phyloP scores from a whole-genome alignment of 2,113 vertebrate species.

The Gadus macrocephalus region DNA sequence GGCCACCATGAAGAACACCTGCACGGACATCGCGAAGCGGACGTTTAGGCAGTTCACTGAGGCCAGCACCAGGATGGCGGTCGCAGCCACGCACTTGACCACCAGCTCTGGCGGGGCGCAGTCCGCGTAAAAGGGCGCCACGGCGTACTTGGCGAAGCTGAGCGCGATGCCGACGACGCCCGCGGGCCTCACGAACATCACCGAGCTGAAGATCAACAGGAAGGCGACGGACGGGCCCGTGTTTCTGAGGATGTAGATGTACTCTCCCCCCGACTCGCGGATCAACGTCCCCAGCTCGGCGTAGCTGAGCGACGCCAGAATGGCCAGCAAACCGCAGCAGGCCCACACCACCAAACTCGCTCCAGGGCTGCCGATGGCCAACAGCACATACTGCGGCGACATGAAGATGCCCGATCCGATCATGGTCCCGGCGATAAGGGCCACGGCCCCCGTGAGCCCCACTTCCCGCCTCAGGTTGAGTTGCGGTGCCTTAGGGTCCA shows the following conservation, averaged over 20 bases:
- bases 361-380: constrained; percentile 76
- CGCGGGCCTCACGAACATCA: constrained; percentile 77
- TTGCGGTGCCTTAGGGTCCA: constrained; percentile 38
- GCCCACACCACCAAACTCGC: constrained; percentile 83
- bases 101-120: constrained; percentile 67
- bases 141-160: constrained; percentile 77
- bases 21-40: constrained; percentile 68
- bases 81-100: constrained; percentile 71
- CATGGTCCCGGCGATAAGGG: constrained; percentile 81
- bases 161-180: constrained; percentile 72
- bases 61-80: constrained; percentile 70
- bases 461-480: constrained; percentile 63
- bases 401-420: constrained; percentile 81
- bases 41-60: constrained; percentile 79
- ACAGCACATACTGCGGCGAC: constrained; percentile 79
- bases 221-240: constrained; percentile 81
- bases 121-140: constrained; percentile 76
- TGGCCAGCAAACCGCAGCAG: constrained; percentile 75
- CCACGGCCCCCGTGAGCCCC: constrained; percentile 74
- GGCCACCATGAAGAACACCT: constrained; percentile 74
- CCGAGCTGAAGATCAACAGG: constrained; percentile 74
- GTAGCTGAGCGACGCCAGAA: constrained; percentile 77
- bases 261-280: constrained; percentile 82
- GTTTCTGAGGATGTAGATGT: constrained; percentile 82
- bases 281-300: constrained; percentile 84